Base-by-base conservation (phyloP, 2,888 invertebrate genomes). In the Caenorhabditis sp. region DNA sequence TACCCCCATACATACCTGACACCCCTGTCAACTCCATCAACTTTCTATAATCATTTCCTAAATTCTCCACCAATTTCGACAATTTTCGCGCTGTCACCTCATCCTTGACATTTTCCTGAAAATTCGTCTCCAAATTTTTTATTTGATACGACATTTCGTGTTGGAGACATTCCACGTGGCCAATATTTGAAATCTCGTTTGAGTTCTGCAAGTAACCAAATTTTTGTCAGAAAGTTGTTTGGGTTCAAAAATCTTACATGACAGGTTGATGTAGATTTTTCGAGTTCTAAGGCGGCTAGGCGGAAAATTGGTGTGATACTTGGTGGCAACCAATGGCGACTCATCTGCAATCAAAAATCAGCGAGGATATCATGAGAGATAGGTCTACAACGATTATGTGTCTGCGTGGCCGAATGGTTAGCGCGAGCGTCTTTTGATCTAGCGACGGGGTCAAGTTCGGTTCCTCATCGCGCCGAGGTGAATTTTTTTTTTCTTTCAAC, bases 311-410 rank as follows among this genome's bases (percentile, higher is more conserved):
- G 85, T 14, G 73, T 78, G 49, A 85, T 63, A 8, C 77, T 78
- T 10, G 84, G 83, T 2, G 81, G 80, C 10, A 85, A 68, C 85
- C 85, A 85, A 67, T 85, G 84, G 7, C 76, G 72, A 53, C 67
- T 72, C 79, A 79, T 79, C 77, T 77, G 63, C 14, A 58, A 61
- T 25, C 4, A 17, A 26, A 54, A 53, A 26, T 21, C 3, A n/a
- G n/a, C n/a, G n/a, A n/a, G n/a, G n/a, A n/a, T n/a, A n/a, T n/a
- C n/a, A n/a, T n/a, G n/a, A n/a, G n/a, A n/a, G n/a, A n/a, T n/a
- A n/a, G n/a, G n/a, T n/a, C n/a, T n/a, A n/a, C n/a, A n/a, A n/a
- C n/a, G n/a, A n/a, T n/a, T n/a, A n/a, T n/a, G n/a, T n/a, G n/a
- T n/a, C n/a, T n/a, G n/a, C n/a, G n/a, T n/a, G n/a, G n/a, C n/a